phyloP scores from a whole-genome alignment of 2,797 vertebrate genomes.

The Micrastur ruficollis region DNA sequence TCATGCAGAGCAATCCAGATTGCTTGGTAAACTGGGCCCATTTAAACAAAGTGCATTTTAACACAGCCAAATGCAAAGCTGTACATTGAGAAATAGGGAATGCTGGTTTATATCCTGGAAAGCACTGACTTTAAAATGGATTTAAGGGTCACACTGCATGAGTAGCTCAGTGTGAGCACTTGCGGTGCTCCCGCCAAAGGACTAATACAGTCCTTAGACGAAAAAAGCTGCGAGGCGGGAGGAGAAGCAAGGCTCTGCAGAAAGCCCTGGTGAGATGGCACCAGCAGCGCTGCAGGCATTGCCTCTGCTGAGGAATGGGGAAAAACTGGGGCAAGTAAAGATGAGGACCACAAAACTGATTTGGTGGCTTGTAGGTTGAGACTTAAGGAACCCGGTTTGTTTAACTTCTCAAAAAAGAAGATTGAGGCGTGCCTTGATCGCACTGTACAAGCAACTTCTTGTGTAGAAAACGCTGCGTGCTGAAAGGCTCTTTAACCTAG shows the following conservation, averaged over 20 bases:
- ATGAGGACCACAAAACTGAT: not conserved
- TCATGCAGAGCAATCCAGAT: conserved; percentile 22
- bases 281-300: not conserved
- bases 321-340: not conserved
- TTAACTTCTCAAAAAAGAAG: not conserved
- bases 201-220: not conserved
- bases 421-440: not conserved
- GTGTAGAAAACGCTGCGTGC: not conserved
- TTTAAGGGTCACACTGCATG: not conserved
- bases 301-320: not conserved
- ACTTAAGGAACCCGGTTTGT: not conserved
- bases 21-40: not conserved
- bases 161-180: not conserved
- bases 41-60: conserved; percentile 27
- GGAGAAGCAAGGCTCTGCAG: not conserved
- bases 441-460: not conserved
- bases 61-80: not conserved
- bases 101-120: not conserved
- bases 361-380: not conserved
- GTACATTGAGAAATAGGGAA: not conserved
- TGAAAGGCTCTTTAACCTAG: not conserved
- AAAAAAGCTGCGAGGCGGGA: not conserved
- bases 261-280: not conserved
- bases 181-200: not conserved
- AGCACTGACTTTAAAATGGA: not conserved